Evolutionary conservation across 2,888 invertebrate species (phyloP), one percentile per base, ranked within the genome.

Genomic region (Rhagophthalmus giganteus): DNA sequence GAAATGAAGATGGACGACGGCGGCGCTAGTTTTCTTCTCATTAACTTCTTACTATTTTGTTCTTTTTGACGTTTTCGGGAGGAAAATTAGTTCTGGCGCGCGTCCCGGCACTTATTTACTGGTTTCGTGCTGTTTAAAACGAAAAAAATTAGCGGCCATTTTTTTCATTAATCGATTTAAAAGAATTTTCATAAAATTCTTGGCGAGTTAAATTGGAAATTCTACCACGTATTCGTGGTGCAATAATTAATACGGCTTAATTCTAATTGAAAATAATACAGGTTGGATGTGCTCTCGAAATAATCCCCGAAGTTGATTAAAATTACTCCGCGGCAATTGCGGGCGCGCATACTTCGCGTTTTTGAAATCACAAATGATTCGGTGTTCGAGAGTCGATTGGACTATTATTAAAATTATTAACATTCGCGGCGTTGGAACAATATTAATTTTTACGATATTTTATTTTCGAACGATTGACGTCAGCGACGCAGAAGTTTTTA

Each of bases 211-310:
- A 28, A 39, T 39, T 32, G 10, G 12, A 9, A 32, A 41, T 41
- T 41, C 31, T 41, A 9, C 40, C 40, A 32, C 40, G 40, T 41
- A 31, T 11, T 41, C 12, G 30, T n/a, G n/a, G n/a, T n/a, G n/a
- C 12, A 31, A 30, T 41, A 41, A 41, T 41, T 41, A 41, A 41
- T 41, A 41, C 15, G 11, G 40, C 28, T 24, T 32, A 41, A 32
- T 32, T 39, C 39, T 39, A 39, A 39, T 39, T 39, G 28, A 30
- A 39, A 39, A 39, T 39, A 39, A 28, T 38, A 30, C 40, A 41
- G 40, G 40, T 41, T 41, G 30, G 32, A 31, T 31, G 4, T 24
- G 20, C 20, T 20, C 31, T 13, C 39, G 39, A 30, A 31, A 41
- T 41, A 41, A 31, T 32, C 31, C 40, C 25, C 31, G 30, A 14